Base-by-base conservation (phyloP, 2,888 invertebrate genomes). In the Caenorhabditis sinica region DNA sequence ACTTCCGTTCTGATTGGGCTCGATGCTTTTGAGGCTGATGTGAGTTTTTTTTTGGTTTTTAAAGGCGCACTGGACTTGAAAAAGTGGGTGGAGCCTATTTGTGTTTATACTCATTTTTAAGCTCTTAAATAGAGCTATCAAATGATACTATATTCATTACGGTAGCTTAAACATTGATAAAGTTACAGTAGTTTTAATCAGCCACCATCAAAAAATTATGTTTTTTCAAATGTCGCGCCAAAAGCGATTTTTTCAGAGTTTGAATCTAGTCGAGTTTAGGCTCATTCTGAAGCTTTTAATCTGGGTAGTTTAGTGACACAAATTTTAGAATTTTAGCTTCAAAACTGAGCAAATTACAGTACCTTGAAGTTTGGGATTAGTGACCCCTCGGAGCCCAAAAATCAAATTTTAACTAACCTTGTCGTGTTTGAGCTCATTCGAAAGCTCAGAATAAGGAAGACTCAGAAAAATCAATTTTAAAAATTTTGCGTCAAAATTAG, bases 11-110 rank as follows among this genome's bases (percentile, higher is more conserved):
- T 66, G 15, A 66, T 88, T 36, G 79, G 74, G 9, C 28, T 65
- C 23, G 72, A 82, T n/a, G 58, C 68, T 8, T 85, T 63, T 60
- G 80, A 69, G 5, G 63, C 74, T n/a, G 83, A 83, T 40, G 83
- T 83, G 23, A 75, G 76, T 75, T 63, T 56, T 20, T 20, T 13
- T 56, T 2, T 25, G 1, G 2, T 56, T 56, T 56, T 56, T 28
- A n/a, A n/a, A n/a, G n/a, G n/a, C n/a, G n/a, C n/a, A n/a, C n/a
- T n/a, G n/a, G n/a, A n/a, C n/a, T n/a, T n/a, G n/a, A n/a, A n/a
- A 63, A 63, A 63, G 3, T 40, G 23, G 0, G 6, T 20, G 8
- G n/a, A 43, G 9, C 45, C 25, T 17, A 49, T 45, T n/a, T 49
- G 11, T 66, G 66, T 20, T 30, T 49, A 30, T 49, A 66, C 49